A percentile compares a stretch with the other conserved stretches of the same genome.
Conservation (phyloP, 2,797 vertebrate genomes). For the Fundulus diaphanus region DNA sequence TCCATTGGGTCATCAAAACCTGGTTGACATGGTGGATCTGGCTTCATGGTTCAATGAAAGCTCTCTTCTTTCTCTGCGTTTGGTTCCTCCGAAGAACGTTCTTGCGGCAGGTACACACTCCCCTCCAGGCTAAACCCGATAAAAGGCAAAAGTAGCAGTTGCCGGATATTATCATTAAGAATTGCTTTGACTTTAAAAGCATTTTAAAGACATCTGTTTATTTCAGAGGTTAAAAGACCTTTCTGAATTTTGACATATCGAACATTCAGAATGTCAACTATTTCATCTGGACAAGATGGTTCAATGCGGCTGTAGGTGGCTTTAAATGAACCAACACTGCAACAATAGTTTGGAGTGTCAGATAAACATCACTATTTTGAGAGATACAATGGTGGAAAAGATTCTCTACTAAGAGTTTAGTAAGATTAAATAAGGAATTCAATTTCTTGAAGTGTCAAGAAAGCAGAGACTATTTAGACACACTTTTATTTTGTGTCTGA, state of each 20-base stretch:
- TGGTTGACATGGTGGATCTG: background rate
- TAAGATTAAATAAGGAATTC: background rate
- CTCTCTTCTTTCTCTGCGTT: background rate
- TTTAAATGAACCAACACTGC: background rate
- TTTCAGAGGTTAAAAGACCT: no score
- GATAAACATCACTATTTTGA: background rate
- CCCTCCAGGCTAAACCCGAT: no score
- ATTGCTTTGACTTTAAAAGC: no score
- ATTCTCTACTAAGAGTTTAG: background rate
- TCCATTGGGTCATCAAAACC: background rate
- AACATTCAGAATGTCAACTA: background rate
- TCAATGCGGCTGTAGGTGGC: background rate
- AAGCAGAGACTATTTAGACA: background rate
- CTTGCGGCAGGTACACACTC: no score
- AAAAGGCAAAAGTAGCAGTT: no score
- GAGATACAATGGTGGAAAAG: background rate
- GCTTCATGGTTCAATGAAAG: background rate
- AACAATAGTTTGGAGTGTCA: background rate
- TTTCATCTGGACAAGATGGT: background rate
- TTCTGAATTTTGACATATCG: background rate
- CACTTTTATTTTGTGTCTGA: conserved; percentile 11
- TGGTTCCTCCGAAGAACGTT: no score
- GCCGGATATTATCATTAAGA: no score
- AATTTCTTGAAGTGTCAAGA: background rate
- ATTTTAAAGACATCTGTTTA: no score